Evolutionary conservation across 2,888 invertebrate species (phyloP), one percentile per base, ranked within the genome.

Genomic region (Dendrolimus pini): DNA sequence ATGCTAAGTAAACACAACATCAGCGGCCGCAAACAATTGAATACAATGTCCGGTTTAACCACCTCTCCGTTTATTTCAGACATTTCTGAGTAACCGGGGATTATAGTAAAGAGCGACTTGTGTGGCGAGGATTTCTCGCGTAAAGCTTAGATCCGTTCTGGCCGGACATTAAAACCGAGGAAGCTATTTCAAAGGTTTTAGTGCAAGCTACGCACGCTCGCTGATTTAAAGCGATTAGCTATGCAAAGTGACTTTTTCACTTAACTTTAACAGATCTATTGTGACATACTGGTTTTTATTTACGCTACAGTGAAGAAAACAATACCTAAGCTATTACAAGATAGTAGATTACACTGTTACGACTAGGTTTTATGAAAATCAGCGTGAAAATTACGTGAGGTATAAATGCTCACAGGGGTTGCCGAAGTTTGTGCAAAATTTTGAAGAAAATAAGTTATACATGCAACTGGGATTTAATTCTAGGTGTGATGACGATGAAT

Each of bases 1-100:
- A 85, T 83, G 77, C 30, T 79, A 78, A 78, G 82, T 83, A 87
- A 86, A 85, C 85, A 86, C 75, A 75, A 77, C 83, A 82, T 83
- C 83, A 82, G 79, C 67, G 68, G 77, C 63, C 72, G 71, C 73
- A 75, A 75, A 85, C 86, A 83, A 84, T 83, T 79, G 82, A 72
- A 71, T 70, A 72, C 68, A 72, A 73, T 80, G 78, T 77, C 77
- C 77, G 77, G 75, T 47, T 47, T 63, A 66, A 65, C 68, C 70
- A 65, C 64, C 70, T 66, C 70, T 58, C 65, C 67, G 62, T 65
- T 80, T 82, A 80, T 83, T 85, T 79, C 75, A 77, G 78, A 74
- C 78, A 70, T 75, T 86, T 88, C 87, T 79, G 66, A 68, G 86
- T 84, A 86, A 80, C 68, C 61, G 71, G 69, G 77, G 78, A 80